These are phyloP conservation scores for Nephrotoma guestfalica DNA, from an alignment of 2,888 invertebrate species.

Conservation along the genomic window DNA sequence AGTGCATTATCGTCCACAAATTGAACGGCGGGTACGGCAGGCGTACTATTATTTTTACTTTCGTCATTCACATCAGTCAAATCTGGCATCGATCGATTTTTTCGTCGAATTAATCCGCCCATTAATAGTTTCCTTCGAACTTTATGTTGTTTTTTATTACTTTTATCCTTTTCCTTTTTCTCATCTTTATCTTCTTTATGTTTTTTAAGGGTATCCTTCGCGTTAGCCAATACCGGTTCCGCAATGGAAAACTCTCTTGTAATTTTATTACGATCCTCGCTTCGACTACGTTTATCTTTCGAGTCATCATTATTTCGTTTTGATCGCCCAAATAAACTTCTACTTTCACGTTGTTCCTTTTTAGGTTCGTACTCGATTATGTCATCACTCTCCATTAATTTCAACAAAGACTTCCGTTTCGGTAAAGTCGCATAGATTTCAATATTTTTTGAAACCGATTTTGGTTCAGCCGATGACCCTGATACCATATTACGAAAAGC, in stretches of 20 bases:
- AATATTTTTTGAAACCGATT: slow-evolving; percentile 47
- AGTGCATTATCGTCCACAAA: slow-evolving; percentile 66
- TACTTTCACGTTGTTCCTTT: slow-evolving; percentile 46
- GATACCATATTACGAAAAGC: neutral
- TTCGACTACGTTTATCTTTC: slow-evolving; percentile 64
- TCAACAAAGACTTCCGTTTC: slow-evolving; percentile 62
- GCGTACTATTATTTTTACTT: slow-evolving; percentile 22
- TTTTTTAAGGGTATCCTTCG: slow-evolving; percentile 37
- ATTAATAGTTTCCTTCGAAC: slow-evolving; percentile 73
- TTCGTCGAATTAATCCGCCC: slow-evolving; percentile 77
- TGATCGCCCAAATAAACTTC: slow-evolving; percentile 50
- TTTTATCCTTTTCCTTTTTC: slow-evolving; percentile 53
- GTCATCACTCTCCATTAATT: slow-evolving; percentile 45
- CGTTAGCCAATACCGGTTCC: slow-evolving; percentile 37
- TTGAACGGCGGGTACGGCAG: slow-evolving; percentile 15
- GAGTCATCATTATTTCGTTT: slow-evolving; percentile 51
- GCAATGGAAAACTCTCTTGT: slow-evolving; percentile 56
- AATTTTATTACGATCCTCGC: slow-evolving; percentile 71
- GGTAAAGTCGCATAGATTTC: slow-evolving; percentile 86
- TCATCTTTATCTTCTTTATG: slow-evolving; percentile 46
- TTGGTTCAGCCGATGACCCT: slow-evolving; percentile 27
- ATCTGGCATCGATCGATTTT: slow-evolving; percentile 86
- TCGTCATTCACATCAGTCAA: slow-evolving; percentile 55
- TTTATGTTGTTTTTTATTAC: slow-evolving; percentile 80
- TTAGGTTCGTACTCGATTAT: slow-evolving; percentile 61